Conservation (phyloP, 2,113 vertebrate species). For the Leptobrachium ailaonicum region DNA sequence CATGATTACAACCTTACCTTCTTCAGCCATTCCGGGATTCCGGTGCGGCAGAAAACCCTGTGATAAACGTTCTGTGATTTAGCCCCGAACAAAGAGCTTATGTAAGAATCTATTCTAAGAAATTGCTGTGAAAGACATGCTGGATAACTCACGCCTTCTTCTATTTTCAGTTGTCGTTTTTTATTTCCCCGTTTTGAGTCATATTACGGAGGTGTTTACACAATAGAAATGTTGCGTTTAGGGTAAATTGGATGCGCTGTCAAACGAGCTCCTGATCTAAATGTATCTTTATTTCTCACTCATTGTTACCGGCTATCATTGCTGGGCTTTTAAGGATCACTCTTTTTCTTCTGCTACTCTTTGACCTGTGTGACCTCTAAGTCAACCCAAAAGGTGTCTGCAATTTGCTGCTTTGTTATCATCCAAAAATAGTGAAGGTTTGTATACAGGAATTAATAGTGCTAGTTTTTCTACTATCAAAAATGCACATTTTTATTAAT, state of each 20-base stretch:
- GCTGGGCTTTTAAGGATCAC: conserved; percentile 12
- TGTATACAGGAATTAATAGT: no score
- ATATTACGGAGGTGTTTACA: conserved; percentile 1
- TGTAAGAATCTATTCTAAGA: background rate
- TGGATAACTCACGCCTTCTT: background rate
- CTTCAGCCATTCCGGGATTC: no score
- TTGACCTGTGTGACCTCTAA: conserved; percentile 7
- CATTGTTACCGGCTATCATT: conserved; percentile 5
- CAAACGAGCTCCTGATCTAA: background rate
- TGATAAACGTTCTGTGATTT: no score
- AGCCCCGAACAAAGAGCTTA: background rate
- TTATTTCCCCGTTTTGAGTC: background rate
- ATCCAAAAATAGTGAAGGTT: no score
- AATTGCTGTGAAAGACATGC: background rate
- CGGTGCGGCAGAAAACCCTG: no score
- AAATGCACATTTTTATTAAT: no score
- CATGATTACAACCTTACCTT: no score
- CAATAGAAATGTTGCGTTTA: background rate
- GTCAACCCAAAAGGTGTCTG: conserved; percentile 13
- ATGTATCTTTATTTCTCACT: conserved; percentile 16
- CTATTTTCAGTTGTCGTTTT: background rate
- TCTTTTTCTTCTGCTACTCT: conserved; percentile 3
- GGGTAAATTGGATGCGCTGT: conserved; percentile 11
- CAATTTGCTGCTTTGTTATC: background rate
- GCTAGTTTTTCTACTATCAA: no score